Evolutionary conservation across 2,797 vertebrate species (phyloP), one percentile per base, ranked within the genome.

Genomic region (Gallinago solitaria): DNA sequence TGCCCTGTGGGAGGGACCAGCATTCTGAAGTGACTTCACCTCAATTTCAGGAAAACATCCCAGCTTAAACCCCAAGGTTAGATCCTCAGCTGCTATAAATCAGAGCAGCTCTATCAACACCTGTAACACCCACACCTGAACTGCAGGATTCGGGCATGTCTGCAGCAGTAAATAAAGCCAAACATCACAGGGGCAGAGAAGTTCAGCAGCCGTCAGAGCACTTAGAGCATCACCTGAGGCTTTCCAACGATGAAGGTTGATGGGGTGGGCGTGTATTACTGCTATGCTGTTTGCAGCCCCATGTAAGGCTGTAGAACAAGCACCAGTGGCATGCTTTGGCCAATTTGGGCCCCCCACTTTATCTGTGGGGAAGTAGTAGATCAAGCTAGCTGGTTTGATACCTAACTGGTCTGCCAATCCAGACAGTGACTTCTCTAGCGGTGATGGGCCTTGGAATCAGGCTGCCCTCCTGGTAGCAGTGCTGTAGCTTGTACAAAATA

Each of bases 341-440:
- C 50, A 41, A 0, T 7, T 28, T 76, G 9, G 9, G 0, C 30
- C 3, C 12, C 9, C 11, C 5, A 2, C 12, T 82, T 56, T 63
- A 1, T 57, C 17, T 59, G 4, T 50, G 25, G 13, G 18, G 17
- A 47, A 6, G 24, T 48, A 28, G 32, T 61, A 39, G 17, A 37
- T 76, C 11, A 76, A 20, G 25, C 30, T 51, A n/a, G 21, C 9
- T 94, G n/a, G 1, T 61, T 53, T 73, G 56, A 39, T 24, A 76
- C 25, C 8, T 54, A 57, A 21, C 25, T 53, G 7, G 43, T 43
- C 51, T 77, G 27, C 11, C 92, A 30, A 64, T 78, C 21, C 35
- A 75, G 48, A 11, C 6, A 16, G 11, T 53, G 59, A 60, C 32
- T 61, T 84, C 17, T 65, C 8, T 37, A 41, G 28, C 21, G 11